Conservation (phyloP, 2,888 invertebrate species). For the Tinea semifulvella region DNA sequence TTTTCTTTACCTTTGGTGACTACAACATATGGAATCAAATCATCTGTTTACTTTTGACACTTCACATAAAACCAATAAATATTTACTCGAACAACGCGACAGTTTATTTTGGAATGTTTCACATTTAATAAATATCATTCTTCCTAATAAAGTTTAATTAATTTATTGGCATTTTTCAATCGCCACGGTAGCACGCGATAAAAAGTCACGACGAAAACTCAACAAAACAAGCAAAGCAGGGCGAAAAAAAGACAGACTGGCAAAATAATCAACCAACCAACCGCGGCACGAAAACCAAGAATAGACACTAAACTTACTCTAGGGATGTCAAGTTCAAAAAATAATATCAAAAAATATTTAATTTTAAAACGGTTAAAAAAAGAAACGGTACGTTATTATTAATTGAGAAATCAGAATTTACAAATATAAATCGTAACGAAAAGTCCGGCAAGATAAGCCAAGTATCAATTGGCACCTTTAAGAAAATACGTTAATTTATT, state of each 20-base stretch:
- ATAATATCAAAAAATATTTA: background rate
- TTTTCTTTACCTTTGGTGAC: background rate
- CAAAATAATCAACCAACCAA: constrained; percentile 24
- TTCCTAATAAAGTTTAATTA: background rate
- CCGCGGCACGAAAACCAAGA: constrained; percentile 17
- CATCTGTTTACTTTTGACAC: constrained; percentile 52
- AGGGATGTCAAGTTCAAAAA: background rate
- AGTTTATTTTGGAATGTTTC: background rate
- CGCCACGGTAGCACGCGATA: constrained; percentile 36
- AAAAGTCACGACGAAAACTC: constrained; percentile 39
- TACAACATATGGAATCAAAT: constrained; percentile 56
- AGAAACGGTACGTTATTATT: too few species aligned
- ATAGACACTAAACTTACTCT: constrained; percentile 6
- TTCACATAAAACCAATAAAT: constrained; percentile 28
- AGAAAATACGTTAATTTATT: too few species aligned
- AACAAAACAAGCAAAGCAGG: constrained; percentile 29
- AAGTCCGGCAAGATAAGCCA: too few species aligned
- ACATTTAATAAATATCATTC: background rate
- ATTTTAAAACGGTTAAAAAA: too few species aligned
- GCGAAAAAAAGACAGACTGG: constrained; percentile 1
- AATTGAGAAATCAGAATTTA: too few species aligned
- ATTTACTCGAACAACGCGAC: background rate
- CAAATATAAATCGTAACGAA: too few species aligned
- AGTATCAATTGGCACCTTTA: too few species aligned
- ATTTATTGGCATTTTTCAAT: constrained; percentile 15